Percentiles rank a stretch among this genome's conserved stretches.
Conservation (phyloP, 2,797 vertebrate genomes). For the Hydrocynus forskahlii region DNA sequence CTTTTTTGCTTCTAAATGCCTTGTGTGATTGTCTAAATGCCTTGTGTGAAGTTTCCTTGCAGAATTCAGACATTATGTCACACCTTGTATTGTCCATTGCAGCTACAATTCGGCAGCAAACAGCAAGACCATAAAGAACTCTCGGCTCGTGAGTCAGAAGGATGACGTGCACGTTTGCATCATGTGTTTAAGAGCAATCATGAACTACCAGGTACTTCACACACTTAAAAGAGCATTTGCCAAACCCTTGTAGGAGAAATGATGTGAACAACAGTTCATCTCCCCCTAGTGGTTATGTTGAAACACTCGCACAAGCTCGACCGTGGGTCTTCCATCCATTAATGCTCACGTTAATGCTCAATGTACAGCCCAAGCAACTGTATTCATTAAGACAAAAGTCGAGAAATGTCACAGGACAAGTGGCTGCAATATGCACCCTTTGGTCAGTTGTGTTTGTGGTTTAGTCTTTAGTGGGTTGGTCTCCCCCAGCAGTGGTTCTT, state of each 20-base stretch:
- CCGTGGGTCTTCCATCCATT: conserved; percentile 3
- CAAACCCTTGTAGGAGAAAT: too few species aligned
- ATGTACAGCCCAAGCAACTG: too few species aligned
- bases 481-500: too few species aligned
- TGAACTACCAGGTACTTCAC: conserved; percentile 93
- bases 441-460: too few species aligned
- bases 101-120: conserved; percentile 90
- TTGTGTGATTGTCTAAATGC: too few species aligned
- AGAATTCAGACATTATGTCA: not conserved
- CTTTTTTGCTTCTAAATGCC: conserved; percentile 19
- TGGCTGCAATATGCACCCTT: too few species aligned
- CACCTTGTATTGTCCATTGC: conserved; percentile 24
- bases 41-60: not conserved
- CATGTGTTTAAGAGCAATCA: conserved; percentile 96
- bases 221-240: not conserved
- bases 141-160: conserved; percentile 92
- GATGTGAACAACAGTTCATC: conserved; percentile 84
- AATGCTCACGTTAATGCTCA: not conserved
- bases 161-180: conserved; percentile 97
- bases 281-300: conserved; percentile 34
- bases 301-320: not conserved
- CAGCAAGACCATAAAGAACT: conserved; percentile 92
- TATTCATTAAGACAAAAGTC: too few species aligned
- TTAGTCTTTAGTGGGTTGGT: too few species aligned
- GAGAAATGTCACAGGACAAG: too few species aligned